Conservation (phyloP, 1,140 invertebrate species). For the Xylocopa sonorina region DNA sequence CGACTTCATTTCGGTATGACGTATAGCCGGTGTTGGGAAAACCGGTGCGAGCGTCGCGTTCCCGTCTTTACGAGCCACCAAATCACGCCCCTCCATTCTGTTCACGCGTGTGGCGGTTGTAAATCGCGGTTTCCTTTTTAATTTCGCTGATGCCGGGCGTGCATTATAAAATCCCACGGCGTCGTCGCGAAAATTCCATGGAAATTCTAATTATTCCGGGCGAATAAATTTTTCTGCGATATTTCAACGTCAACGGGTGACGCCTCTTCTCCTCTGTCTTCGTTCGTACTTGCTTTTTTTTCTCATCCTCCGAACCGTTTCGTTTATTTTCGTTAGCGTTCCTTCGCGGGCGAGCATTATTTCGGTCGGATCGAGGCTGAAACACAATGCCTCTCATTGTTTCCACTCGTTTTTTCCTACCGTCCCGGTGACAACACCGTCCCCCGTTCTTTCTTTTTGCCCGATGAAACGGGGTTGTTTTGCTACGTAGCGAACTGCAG, state of each 20-base stretch:
- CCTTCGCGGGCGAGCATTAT: constrained; percentile 1
- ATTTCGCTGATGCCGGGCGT: constrained; percentile 14
- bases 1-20: constrained; percentile 48
- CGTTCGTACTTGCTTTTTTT: too few species aligned
- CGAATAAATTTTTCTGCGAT: constrained; percentile 11
- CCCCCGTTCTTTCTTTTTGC: not conserved
- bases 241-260: not conserved
- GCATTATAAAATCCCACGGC: constrained; percentile 1
- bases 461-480: not conserved
- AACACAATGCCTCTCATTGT: constrained; percentile 10
- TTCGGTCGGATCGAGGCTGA: not conserved
- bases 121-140: constrained; percentile 39
- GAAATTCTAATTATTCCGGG: not conserved
- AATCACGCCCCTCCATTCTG: constrained; percentile 28
- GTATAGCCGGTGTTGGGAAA: constrained; percentile 4
- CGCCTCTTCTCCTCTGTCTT: too few species aligned
- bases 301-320: too few species aligned
- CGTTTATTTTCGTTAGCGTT: not conserved
- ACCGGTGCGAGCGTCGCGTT: not conserved
- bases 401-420: not conserved
- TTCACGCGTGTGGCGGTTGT: constrained; percentile 5
- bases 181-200: not conserved
- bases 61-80: constrained; percentile 26
- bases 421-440: accelerated
- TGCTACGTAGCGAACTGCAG: not conserved